Base-by-base conservation (phyloP, 1,140 invertebrate species). In the Aphaenogaster floridana region DNA sequence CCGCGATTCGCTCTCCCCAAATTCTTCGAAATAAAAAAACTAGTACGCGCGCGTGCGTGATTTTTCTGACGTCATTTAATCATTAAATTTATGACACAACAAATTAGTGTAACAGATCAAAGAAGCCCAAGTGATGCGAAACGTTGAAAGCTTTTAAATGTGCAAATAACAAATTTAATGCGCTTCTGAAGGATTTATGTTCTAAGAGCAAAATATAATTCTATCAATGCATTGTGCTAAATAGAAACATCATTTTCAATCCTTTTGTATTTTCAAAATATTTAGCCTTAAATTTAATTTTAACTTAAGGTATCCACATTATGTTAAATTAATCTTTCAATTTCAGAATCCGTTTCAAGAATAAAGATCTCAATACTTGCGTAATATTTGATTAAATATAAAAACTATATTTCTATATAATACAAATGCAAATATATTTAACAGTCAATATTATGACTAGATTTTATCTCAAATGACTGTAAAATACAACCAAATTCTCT, bases 1-100 rank as follows among this genome's bases (percentile, higher is more conserved):
- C 63, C 76, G 45, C 72, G 57, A 36, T 77, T 77, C 57, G 64
- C 71, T 79, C 61, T 39, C 48, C 39, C 13, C 9, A 11, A 7
- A 72, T 57, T 72, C 42, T 15, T 7, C n/a, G 34, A 11, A 36
- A 17, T 45, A 81, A 61, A 83, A 84, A 76, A 17, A 21, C 11
- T 11, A 8, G 7, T 4, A n/a, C 42, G 1, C 21, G 13, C 54
- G n/a, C 34, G 63, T 21, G 61, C 71, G 59, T 45, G 21, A 54
- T 61, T 48, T 69, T 68, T 64, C 64, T 39, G 28, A 11, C 34
- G 2, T 59, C 52, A 7, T 57, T 50, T 45, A 5, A 34, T 69
- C 36, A 28, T 69, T 28, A 54, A 52, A 64, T 78, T 68, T 80
- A 68, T 68, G 54, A 57, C 54, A 17, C 39, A 4, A 45, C 17